phyloP scores from a whole-genome alignment of 2,113 vertebrate species.

The Myiozetetes cayanensis region DNA sequence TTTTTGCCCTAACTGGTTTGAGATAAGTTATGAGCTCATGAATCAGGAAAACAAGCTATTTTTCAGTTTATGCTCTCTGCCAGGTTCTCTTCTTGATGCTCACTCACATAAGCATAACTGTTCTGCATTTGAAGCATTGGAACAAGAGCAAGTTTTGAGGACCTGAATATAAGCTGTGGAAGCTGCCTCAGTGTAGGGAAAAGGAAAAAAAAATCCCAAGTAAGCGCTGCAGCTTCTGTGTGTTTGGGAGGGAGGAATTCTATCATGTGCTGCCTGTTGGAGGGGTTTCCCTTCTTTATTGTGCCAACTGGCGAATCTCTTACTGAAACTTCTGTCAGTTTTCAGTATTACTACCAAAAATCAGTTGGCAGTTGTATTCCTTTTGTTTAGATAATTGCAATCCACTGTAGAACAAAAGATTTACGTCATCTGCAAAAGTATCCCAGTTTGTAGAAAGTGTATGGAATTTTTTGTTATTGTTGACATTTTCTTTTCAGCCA shows the following conservation, averaged over 20 bases:
- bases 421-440: background rate
- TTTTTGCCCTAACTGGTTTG: constrained; percentile 41
- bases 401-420: constrained; percentile 11
- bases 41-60: constrained; percentile 54
- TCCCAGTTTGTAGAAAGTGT: background rate
- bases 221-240: background rate
- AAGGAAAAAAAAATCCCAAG: background rate
- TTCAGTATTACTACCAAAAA: constrained; percentile 9
- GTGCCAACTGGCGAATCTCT: constrained; percentile 35
- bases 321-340: constrained; percentile 6
- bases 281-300: constrained; percentile 20
- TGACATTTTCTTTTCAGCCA: background rate
- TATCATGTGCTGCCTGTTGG: background rate
- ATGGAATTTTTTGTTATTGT: background rate
- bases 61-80: constrained; percentile 24
- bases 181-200: background rate
- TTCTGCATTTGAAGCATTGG: background rate
- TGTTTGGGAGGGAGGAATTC: background rate
- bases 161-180: background rate
- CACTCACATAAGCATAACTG: background rate
- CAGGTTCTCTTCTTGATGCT: background rate
- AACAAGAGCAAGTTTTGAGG: background rate
- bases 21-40: constrained; percentile 57
- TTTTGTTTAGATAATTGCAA: constrained; percentile 38
- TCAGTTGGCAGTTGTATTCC: constrained; percentile 11